These are phyloP conservation scores for Botia kubotai DNA, from an alignment of 2,797 vertebrate genomes.

Conservation along the genomic window DNA sequence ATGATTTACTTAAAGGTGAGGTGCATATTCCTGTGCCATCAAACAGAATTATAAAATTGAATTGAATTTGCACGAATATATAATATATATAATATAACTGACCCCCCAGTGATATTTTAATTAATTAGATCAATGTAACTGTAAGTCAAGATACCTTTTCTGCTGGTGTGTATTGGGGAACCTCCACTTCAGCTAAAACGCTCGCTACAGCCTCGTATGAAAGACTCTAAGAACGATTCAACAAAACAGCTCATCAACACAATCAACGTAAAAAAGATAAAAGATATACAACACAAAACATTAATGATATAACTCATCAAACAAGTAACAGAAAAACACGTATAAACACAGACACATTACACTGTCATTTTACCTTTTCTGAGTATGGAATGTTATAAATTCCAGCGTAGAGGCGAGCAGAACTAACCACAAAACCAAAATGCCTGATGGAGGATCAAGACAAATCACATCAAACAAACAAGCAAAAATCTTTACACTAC, in stretches of 20 bases:
- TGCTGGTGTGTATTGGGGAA: conserved; percentile 91
- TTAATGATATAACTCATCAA: background rate
- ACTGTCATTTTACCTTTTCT: conserved; percentile 81
- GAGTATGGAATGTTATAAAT: conserved; percentile 88
- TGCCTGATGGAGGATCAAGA: conserved; percentile 78
- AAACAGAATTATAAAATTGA: background rate
- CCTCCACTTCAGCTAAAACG: conserved; percentile 81
- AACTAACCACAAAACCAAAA: conserved; percentile 86
- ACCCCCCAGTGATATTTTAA: no score
- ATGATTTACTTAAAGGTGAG: background rate
- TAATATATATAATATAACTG: no score
- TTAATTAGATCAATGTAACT: background rate
- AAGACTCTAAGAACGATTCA: conserved; percentile 80
- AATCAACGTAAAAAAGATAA: background rate
- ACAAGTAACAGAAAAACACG: background rate
- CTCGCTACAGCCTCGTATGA: conserved; percentile 80
- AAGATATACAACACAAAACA: background rate
- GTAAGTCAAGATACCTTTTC: conserved; percentile 84
- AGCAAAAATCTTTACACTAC: background rate
- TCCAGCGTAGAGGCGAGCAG: conserved; percentile 88
- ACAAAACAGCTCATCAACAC: background rate
- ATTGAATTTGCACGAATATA: no score
- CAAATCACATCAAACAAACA: background rate
- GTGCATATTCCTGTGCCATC: conserved; percentile 1
- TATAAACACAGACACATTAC: background rate